A percentile compares a stretch with the other conserved stretches of the same genome.
These are phyloP conservation scores for Sebastolobus altivelis DNA, from an alignment of 2,797 vertebrate species.

Conservation along the genomic window DNA sequence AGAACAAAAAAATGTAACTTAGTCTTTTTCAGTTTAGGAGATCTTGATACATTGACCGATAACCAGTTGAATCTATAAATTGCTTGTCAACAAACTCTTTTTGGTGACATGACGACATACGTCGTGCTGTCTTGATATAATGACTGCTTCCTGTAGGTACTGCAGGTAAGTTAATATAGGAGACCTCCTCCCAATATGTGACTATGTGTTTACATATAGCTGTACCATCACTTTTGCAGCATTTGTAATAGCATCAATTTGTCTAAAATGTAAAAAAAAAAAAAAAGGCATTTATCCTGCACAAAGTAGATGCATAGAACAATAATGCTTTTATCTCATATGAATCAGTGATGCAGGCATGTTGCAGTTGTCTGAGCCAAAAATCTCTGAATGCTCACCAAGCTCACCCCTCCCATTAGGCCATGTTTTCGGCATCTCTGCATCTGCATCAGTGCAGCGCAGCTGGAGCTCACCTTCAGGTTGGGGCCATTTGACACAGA, in stretches of 20 bases:
- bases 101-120: neutral
- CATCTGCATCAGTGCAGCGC: slow-evolving; percentile 31
- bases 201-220: neutral
- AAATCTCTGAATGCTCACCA: slow-evolving; percentile 18
- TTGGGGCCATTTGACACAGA: slow-evolving; percentile 58
- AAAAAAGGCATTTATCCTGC: neutral
- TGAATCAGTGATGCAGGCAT: slow-evolving; percentile 2
- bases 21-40: neutral
- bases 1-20: too few species aligned
- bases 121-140: neutral
- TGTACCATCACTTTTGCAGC: neutral
- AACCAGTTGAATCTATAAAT: neutral
- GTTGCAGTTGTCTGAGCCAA: slow-evolving; percentile 15
- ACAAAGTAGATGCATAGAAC: neutral
- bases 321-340: neutral
- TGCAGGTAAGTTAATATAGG: neutral
- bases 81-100: neutral
- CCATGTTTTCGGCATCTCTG: slow-evolving; percentile 50
- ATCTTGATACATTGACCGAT: neutral
- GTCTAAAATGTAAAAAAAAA: neutral
- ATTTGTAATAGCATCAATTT: neutral
- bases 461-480: slow-evolving; percentile 61
- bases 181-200: neutral
- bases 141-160: neutral
- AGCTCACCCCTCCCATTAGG: slow-evolving; percentile 17